A percentile compares a stretch with the other conserved stretches of the same genome.
Conservation (phyloP, 2,888 invertebrate genomes). For the Cartodere bifasciata region DNA sequence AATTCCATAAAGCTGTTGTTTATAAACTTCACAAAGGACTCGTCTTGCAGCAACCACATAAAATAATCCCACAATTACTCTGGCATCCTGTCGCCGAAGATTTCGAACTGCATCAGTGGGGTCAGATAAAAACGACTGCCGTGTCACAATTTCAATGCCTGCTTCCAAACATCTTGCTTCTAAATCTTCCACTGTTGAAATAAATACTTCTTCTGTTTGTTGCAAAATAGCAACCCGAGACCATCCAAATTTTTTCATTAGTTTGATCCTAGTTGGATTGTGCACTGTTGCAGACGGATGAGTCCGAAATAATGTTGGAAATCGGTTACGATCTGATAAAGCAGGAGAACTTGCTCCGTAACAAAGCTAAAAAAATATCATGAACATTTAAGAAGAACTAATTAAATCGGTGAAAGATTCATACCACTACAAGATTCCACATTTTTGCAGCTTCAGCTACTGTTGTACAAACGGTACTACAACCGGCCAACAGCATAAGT, state of each 20-base stretch:
- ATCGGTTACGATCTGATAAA: conserved; percentile 88
- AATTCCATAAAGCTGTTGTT: conserved; percentile 85
- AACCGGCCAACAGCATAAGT: conserved; percentile 87
- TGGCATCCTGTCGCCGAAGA: conserved; percentile 86
- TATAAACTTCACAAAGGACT: conserved; percentile 94
- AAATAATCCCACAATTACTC: conserved; percentile 96
- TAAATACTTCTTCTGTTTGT: conserved; percentile 89
- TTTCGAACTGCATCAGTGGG: conserved; percentile 94
- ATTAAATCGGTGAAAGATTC: no score
- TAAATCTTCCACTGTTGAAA: conserved; percentile 90
- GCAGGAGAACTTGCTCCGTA: conserved; percentile 99
- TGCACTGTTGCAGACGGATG: conserved; percentile 99
- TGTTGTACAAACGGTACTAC: conserved; percentile 97
- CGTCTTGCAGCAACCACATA: conserved; percentile 95
- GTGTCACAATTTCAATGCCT: conserved; percentile 88
- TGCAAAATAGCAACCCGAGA: conserved; percentile 93
- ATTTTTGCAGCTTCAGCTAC: conserved; percentile 99
- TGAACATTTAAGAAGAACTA: no score
- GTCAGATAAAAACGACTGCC: conserved; percentile 95
- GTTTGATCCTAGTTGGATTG: conserved; percentile 91
- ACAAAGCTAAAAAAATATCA: conserved; percentile 68
- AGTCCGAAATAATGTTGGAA: conserved; percentile 95
- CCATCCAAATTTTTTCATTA: conserved; percentile 97
- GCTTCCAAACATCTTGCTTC: conserved; percentile 86
- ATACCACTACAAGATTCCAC: conserved; percentile 99